phyloP scores from a whole-genome alignment of 2,888 invertebrate genomes.

The Brenthis ino region DNA sequence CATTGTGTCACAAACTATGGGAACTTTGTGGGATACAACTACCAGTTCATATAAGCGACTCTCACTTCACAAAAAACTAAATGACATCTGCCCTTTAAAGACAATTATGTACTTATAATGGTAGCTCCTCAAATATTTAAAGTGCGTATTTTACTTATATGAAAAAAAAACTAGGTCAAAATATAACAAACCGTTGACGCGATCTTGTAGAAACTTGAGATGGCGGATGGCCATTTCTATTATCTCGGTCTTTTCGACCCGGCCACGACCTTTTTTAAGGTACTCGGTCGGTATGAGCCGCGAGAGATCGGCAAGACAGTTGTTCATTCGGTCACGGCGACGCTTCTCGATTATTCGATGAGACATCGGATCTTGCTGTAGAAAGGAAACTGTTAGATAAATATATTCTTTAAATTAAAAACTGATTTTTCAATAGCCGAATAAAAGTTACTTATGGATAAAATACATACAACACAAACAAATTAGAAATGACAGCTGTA shows the following conservation, averaged over 20 bases:
- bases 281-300: slow-evolving; percentile 96
- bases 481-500: too few relatives aligned
- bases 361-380: slow-evolving; percentile 96
- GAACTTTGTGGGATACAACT: too few relatives aligned
- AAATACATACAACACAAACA: too few relatives aligned
- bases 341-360: slow-evolving; percentile 98
- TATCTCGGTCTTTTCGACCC: slow-evolving; percentile 98
- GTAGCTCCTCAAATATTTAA: too few relatives aligned
- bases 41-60: too few relatives aligned
- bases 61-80: too few relatives aligned
- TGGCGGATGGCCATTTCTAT: slow-evolving; percentile 99
- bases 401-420: not conserved
- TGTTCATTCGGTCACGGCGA: slow-evolving; percentile 97
- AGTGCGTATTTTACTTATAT: slow-evolving; percentile 6
- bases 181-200: slow-evolving; percentile 73
- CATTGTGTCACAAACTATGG: too few relatives aligned
- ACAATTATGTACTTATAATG: too few relatives aligned
- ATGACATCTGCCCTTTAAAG: too few relatives aligned
- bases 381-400: slow-evolving; percentile 5
- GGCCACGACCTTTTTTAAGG: slow-evolving; percentile 95
- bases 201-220: slow-evolving; percentile 92
- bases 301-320: slow-evolving; percentile 96
- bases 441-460: too few relatives aligned
- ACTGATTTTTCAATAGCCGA: not conserved
- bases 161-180: not conserved